Base-by-base conservation (phyloP, 2,888 invertebrate species). In the Ptilodon capucinus region DNA sequence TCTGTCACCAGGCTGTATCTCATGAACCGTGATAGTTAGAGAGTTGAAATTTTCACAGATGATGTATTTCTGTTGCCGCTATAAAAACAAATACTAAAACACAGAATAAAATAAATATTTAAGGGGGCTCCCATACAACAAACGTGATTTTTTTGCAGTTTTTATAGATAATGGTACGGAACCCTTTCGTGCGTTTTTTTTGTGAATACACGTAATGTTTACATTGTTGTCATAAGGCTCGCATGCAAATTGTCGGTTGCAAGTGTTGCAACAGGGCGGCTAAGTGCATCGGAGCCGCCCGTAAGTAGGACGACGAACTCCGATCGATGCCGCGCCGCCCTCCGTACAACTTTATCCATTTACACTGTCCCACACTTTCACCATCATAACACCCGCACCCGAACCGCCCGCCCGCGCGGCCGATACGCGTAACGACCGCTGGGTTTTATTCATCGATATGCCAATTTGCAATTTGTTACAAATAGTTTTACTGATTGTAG, bases 271-370 rank as follows among this genome's bases (percentile, higher is more conserved):
- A 74, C 76, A 72, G 69, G 63, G 68, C 69, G 71, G 76, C 76
- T 82, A 82, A 86, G 81, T 86, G 87, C 86, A 88, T 84, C 82
- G 77, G 81, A 76, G 81, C 70, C 76, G 76, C 75, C 73, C 71
- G 86, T 87, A 90, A 89, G 88, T 90, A 89, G 90, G 88, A 79
- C 90, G 88, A 87, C 90, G 89, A 90, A 89, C 90, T 86, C 81
- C 86, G 89, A 89, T 89, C 90, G 90, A 90, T 90, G 84, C 66
- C 76, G 76, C 71, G 66, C 80, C 81, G 81, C 85, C 84, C 86
- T 84, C 86, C 66, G 76, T 68, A 80, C 85, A 86, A 87, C 85
- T 89, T 87, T 86, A 86, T 86, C 84, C 89, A 86, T 88, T 88
- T 84, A 81, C 84, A 88, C 79, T 75, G 82, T 75, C 76, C 79